phyloP scores from a whole-genome alignment of 2,888 invertebrate species.

The Gibbula magus region DNA sequence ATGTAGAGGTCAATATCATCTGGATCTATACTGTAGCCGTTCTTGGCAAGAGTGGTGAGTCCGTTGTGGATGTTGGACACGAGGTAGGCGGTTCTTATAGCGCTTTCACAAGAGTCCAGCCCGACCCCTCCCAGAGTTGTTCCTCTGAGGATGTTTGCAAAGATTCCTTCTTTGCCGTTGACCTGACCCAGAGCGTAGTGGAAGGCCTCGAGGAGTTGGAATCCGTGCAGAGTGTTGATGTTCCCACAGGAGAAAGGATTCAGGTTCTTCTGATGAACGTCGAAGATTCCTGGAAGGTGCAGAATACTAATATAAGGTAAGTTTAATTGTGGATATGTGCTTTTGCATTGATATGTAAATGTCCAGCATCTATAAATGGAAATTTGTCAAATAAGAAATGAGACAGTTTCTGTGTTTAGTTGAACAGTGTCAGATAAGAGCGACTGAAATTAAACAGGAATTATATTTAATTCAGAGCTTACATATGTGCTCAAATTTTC shows the following conservation, averaged over 20 bases:
- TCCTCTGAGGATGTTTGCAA: conserved; percentile 59
- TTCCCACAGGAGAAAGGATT: conserved; percentile 66
- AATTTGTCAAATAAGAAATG: too few species aligned
- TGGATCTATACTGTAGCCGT: conserved; percentile 52
- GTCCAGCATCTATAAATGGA: too few species aligned
- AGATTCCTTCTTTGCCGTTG: conserved; percentile 66
- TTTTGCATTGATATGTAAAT: too few species aligned
- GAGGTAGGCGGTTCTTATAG: conserved; percentile 62
- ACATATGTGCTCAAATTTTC: too few species aligned
- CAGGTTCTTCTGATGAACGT: conserved; percentile 62
- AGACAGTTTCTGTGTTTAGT: too few species aligned
- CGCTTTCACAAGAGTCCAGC: conserved; percentile 67
- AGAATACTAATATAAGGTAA: too few species aligned
- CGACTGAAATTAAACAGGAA: too few species aligned
- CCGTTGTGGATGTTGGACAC: conserved; percentile 70
- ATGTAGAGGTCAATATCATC: conserved; percentile 65
- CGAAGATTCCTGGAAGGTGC: conserved; percentile 65
- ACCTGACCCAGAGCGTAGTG: conserved; percentile 68
- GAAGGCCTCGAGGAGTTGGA: conserved; percentile 70
- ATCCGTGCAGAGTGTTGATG: conserved; percentile 66
- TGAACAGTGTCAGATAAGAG: too few species aligned
- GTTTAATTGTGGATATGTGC: too few species aligned
- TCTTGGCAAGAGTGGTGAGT: conserved; percentile 46
- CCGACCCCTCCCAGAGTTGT: conserved; percentile 67
- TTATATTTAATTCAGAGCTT: too few species aligned